Base-by-base conservation (phyloP, 2,888 invertebrate species). In the Euproctis similis region DNA sequence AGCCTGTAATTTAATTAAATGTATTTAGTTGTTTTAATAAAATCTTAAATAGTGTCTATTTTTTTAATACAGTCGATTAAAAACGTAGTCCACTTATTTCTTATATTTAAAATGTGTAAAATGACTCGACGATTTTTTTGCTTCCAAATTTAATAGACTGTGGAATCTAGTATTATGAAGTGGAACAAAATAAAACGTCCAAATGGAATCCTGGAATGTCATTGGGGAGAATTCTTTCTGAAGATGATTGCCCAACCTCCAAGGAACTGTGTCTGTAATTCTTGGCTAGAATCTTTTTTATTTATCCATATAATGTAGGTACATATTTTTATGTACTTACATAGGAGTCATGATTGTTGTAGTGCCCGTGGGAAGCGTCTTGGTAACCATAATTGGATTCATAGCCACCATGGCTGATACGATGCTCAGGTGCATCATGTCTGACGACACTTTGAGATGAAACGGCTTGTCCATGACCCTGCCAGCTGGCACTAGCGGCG, bases 371-470 rank as follows among this genome's bases (percentile, higher is more conserved):
- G n/a, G n/a, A n/a, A n/a, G n/a, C n/a, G n/a, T n/a, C 30, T 5
- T 47, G 50, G 2, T 34, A 29, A 8, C 28, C 39, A 2, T 21
- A 11, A 11, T 21, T 3, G 6, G 21, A 10, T 5, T 46, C 36
- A 13, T 38, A 31, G n/a, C n/a, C n/a, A n/a, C n/a, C n/a, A n/a
- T n/a, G n/a, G n/a, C n/a, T n/a, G n/a, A n/a, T n/a, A n/a, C n/a
- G n/a, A 31, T 59, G 51, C 10, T 23, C 43, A 4, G 50, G 39
- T 2, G 39, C 36, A 29, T 65, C 66, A 9, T 65, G 61, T 19
- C 58, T 61, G 16, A 71, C 42, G 25, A 69, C 60, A 48, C 53
- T 68, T 31, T 70, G 65, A 2, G 65, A 65, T 5, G 72, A 72
- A 24, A 65, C 51, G 27, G 63, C 68, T 31, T 73, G 32, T 72